phyloP scores from a whole-genome alignment of 2,888 invertebrate species.

The Chironomus riparius region DNA sequence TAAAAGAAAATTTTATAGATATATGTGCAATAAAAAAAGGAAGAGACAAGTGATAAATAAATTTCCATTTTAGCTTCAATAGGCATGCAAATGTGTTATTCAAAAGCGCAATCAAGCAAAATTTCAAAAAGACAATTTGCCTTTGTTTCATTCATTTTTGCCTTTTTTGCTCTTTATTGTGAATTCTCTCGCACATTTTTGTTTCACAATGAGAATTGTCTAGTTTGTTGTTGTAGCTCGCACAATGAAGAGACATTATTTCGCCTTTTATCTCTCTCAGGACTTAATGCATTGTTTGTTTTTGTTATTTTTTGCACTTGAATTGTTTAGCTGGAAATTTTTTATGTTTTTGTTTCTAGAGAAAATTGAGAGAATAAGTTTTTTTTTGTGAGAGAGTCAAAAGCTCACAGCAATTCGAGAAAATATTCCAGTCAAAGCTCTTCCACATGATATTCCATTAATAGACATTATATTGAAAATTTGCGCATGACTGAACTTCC shows the following conservation, averaged over 20 bases:
- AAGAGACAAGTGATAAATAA: not conserved
- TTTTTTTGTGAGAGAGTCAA: not conserved
- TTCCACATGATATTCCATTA: not conserved
- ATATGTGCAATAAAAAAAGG: not conserved
- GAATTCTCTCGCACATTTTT: not conserved
- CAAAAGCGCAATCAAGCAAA: not conserved
- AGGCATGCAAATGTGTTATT: constrained; percentile 1
- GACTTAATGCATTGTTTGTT: not conserved
- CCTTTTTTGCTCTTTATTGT: not conserved
- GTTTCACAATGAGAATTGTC: not conserved
- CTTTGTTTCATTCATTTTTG: not conserved
- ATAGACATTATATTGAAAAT: not conserved
- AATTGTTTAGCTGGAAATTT: not conserved
- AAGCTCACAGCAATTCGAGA: not conserved
- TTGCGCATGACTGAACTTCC: not conserved
- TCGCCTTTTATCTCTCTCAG: not conserved
- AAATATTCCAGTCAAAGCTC: not conserved
- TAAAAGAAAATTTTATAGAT: not conserved
- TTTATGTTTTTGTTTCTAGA: not conserved
- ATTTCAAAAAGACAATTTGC: not conserved
- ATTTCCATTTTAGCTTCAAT: not conserved
- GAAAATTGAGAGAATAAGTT: not conserved
- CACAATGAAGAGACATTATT: too few relatives aligned
- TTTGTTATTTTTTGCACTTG: not conserved
- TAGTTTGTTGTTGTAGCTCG: not conserved